Base-by-base conservation (phyloP, 2,113 vertebrate species). In the Paralichthys olivaceus region DNA sequence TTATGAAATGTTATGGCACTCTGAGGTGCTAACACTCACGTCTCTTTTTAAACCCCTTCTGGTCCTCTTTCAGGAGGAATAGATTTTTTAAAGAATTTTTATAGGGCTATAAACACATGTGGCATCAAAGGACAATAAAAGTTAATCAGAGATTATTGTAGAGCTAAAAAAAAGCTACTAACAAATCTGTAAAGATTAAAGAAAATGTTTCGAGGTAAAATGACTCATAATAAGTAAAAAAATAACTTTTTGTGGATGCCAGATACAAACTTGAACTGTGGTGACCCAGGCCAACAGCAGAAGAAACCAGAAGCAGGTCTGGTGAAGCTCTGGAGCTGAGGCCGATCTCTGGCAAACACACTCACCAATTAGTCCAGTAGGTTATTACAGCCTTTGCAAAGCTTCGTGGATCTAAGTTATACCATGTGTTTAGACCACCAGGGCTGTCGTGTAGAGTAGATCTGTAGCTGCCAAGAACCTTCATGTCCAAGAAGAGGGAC, bases 341-440 rank as follows among this genome's bases (percentile, higher is more conserved):
- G 69, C n/a, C 37, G 25, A 74, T 60, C 56, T 65, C 75, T 72
- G 79, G 74, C 66, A 62, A 63, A 37, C 68, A 69, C 60, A 79
- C 67, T 74, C 65, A 51, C 70, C 32, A 28, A 25, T 82, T 81
- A 72, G 62, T 79, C 78, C 58, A 78, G 22, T 28, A 74, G 51
- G 73, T 73, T 28, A 80, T 81, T 81, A 79, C 58, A 67, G 71
- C 59, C 75, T 85, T 69, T 79, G 78, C 23, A 54, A 84, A 60
- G 51, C 43, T 79, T 58, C n/a, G 25, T 20, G 55, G 64, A 29
- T 67, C 66, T 64, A 89, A 87, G 85, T 83, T 76, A 75, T 37
- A 62, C 25, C 9, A 4, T 61, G 69, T 26, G 58, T 51, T 68
- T 62, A 34, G 28, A 51, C 58, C 57, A 63, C 51, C 58, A 49